Base-by-base conservation (phyloP, 1,140 invertebrate genomes). In the Phymorhynchus buccinoides region DNA sequence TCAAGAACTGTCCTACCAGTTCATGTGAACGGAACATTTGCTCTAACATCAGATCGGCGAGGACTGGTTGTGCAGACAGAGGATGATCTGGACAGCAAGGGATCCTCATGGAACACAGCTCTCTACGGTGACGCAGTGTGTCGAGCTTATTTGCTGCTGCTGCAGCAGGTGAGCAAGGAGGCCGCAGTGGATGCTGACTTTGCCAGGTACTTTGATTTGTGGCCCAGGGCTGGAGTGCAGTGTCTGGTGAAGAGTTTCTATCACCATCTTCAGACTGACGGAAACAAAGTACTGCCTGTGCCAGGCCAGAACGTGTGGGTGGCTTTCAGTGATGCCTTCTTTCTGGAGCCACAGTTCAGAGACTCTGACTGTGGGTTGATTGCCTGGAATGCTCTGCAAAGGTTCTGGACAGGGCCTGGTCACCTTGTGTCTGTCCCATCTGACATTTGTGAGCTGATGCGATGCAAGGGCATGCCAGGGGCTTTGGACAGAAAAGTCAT, bases 1-100 rank as follows among this genome's bases (percentile, higher is more conserved):
- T 30, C 14, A 3, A 37, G n/a, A 1, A 41, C 37, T 44, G 16
- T 41, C 18, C 75, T 90, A 27, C 88, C 88, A 52, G 80, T 89
- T 44, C 87, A 89, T 66, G 84, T 90, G 32, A 91, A 91, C 82
- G 89, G 84, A 30, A 75, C 86, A 7, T 91, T 92, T 88, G 83
- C 88, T 35, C 75, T 91, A n/a, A 88, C 85, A 1, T 86, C 87
- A n/a, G 84, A 88, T 73, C 85, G 90, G 39, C 84, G 83, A 71
- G 78, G 85, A n/a, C 66, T 89, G 1, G 79, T 82, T 68, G 77
- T 44, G 16, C 39, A 71, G 30, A 85, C 86, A 56, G 85, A 89
- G 42, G 88, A 88, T 80, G 86, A 89, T 41, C 86, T 80, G 75
- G n/a, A 14, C 39, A 75, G 37, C 41, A 12, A 30, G n/a, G 84